phyloP scores from a whole-genome alignment of 2,888 invertebrate species.

The Hirtodrosophila trivittata region DNA sequence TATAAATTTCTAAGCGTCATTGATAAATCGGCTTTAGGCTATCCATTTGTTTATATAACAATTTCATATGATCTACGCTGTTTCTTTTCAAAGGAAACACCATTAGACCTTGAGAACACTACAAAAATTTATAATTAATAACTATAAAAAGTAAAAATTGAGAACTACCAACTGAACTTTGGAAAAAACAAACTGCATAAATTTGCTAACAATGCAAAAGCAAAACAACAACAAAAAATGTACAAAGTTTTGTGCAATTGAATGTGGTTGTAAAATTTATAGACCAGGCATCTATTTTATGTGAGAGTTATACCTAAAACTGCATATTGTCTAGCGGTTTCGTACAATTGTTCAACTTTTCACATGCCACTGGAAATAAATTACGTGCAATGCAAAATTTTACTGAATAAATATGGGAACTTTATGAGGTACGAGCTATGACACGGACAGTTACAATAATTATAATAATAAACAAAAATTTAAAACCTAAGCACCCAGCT shows the following conservation, averaged over 20 bases:
- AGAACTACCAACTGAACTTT: not conserved
- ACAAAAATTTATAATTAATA: conserved; percentile 14
- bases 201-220: conserved; percentile 34
- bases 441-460: conserved; percentile 7
- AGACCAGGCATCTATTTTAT: conserved; percentile 25
- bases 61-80: not conserved
- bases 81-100: not conserved
- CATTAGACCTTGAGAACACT: conserved; percentile 30
- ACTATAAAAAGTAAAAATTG: conserved; percentile 2
- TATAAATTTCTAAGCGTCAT: conserved; percentile 37
- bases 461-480: conserved; percentile 10
- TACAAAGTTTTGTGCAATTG: conserved; percentile 35
- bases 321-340: conserved; percentile 29
- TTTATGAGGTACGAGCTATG: conserved; percentile 13
- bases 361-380: conserved; percentile 63
- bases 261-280: conserved; percentile 31
- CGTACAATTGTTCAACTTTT: conserved; percentile 63
- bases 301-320: conserved; percentile 27
- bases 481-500: conserved; percentile 10
- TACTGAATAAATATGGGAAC: conserved; percentile 44
- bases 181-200: conserved; percentile 5
- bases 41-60: conserved; percentile 27
- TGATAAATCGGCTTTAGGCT: conserved; percentile 24
- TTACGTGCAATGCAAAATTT: conserved; percentile 35
- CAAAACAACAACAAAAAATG: conserved; percentile 27